Evolutionary conservation across 2,797 vertebrate genomes (phyloP), one percentile per base, ranked within the genome.

Genomic region (Siniperca scherzeri): DNA sequence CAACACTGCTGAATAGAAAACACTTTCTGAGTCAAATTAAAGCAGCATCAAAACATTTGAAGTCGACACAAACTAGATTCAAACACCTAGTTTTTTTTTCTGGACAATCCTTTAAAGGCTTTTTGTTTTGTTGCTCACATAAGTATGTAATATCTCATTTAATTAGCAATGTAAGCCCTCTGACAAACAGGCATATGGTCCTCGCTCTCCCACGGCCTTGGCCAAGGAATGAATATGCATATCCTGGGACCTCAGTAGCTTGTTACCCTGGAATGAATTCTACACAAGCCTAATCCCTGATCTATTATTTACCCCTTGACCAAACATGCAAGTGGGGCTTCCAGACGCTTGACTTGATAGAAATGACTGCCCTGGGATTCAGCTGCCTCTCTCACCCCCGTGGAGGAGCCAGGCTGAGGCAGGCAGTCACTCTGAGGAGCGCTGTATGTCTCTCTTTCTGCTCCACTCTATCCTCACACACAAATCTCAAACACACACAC

Each of bases 301-400:
- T 96, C 95, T 96, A 96, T 96, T 96, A 96, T 96, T 96, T 96
- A 96, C 92, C 95, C 95, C 95, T 95, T 96, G 96, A 96, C 96
- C 95, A 96, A 96, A 96, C 95, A 95, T 94, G 94, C 94, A 94
- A 96, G 95, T 92, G 94, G 94, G 94, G 94, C 93, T 95, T 95
- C 94, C 92, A 94, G 93, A 92, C 93, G 91, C 94, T 95, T 91
- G 90, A 93, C 93, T 94, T 94, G 94, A 95, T 96, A 94, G 94
- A 94, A 95, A 95, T 88, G 92, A 95, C 92, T 94, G 91, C 86
- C 90, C 88, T 92, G 94, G 95, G 95, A 95, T 91, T 92, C 81
- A 55, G 82, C 83, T 89, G 88, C 86, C 78, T 93, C 90, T 81
- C 88, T 92, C 87, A 87, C 77, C 87, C 90, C 79, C 74, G 69